phyloP scores from a whole-genome alignment of 1,140 invertebrate genomes.

The Oscheius sp. region DNA sequence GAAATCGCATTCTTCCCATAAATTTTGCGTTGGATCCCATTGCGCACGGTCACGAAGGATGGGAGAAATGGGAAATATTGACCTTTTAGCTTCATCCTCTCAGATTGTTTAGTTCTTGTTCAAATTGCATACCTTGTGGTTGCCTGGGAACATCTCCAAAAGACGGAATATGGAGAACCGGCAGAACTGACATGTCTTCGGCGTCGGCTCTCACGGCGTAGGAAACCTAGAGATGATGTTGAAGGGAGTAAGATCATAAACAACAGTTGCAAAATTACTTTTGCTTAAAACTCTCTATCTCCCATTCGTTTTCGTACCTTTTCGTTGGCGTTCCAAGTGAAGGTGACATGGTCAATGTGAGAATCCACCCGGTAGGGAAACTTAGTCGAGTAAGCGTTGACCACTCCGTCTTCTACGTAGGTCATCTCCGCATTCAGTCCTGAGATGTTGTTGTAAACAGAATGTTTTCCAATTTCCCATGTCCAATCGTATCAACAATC shows the following conservation, averaged over 20 bases:
- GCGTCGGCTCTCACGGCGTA: slow-evolving; percentile 48
- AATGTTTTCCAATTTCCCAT: slow-evolving; percentile 23
- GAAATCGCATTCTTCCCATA: no score
- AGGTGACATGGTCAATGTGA: slow-evolving; percentile 53
- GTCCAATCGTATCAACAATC: not conserved
- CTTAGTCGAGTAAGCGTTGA: slow-evolving; percentile 56
- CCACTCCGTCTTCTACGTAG: slow-evolving; percentile 51
- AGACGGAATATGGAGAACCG: slow-evolving; percentile 47
- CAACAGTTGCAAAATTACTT: no score
- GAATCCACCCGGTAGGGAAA: slow-evolving; percentile 57
- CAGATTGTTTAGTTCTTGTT: no score
- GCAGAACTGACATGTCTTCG: slow-evolving; percentile 56
- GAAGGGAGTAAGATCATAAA: no score
- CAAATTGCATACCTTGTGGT: slow-evolving; percentile 33
- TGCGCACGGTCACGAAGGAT: not conserved
- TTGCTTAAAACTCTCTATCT: no score
- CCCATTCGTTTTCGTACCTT: no score
- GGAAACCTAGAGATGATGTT: no score
- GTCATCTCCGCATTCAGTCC: slow-evolving; percentile 51
- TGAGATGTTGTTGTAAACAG: slow-evolving; percentile 1
- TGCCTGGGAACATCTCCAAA: slow-evolving; percentile 46
- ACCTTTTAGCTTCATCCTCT: no score
- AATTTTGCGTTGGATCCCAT: no score
- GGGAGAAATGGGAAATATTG: no score
- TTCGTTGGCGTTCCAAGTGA: slow-evolving; percentile 49